Evolutionary conservation across 2,888 invertebrate genomes (phyloP).

Genomic region (Apamea crenata): DNA sequence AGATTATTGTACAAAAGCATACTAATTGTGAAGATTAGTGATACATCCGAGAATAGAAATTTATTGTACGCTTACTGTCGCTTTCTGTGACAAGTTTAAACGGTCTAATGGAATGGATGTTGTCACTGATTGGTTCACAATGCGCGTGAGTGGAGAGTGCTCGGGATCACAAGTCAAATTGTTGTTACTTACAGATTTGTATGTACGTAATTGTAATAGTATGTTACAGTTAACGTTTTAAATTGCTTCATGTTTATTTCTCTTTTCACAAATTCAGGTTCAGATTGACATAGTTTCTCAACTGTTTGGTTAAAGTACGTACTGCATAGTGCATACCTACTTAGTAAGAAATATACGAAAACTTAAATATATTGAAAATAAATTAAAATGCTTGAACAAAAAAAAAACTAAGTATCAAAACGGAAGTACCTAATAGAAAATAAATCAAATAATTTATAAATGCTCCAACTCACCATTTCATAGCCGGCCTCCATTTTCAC

Average conservation of each 20-base stretch:
- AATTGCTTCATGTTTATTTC: neutral
- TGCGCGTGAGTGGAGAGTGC: constrained; percentile 78
- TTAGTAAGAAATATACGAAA: neutral
- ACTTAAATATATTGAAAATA: neutral
- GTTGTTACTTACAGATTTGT: constrained; percentile 54
- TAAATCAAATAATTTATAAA: constrained; percentile 43
- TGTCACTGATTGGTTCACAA: constrained; percentile 86
- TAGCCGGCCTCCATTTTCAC: constrained; percentile 79
- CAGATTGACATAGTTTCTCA: neutral
- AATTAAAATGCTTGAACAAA: constrained; percentile 3
- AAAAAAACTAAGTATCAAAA: constrained; percentile 22
- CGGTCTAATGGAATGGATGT: constrained; percentile 84
- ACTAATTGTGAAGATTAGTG: constrained; percentile 44
- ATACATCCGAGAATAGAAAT: constrained; percentile 59
- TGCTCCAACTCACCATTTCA: constrained; percentile 82
- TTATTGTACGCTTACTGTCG: constrained; percentile 79
- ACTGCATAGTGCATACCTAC: neutral
- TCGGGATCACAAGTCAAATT: constrained; percentile 60
- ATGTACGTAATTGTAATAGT: constrained; percentile 17
- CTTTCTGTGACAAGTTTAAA: constrained; percentile 82
- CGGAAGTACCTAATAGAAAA: constrained; percentile 32
- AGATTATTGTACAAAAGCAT: constrained; percentile 47
- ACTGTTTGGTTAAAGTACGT: neutral
- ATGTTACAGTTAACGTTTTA: constrained; percentile 9
- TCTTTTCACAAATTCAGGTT: neutral